Evolutionary conservation across 2,888 invertebrate species (phyloP), one percentile per base, ranked within the genome.

Genomic region (Hybos culiciformis): DNA sequence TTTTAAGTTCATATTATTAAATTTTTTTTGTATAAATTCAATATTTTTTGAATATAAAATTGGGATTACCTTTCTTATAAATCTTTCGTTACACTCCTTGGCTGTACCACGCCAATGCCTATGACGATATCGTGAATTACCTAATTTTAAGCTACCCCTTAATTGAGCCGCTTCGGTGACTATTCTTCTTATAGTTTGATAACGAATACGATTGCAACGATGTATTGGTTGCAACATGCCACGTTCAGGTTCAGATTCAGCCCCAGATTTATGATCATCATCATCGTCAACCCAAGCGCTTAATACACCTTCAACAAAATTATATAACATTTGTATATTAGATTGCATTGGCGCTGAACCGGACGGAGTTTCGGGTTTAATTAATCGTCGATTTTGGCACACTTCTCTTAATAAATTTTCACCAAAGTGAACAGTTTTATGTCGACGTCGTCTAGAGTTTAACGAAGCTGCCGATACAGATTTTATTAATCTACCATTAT

Each of bases 51-150:
- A n/a, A n/a, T n/a, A n/a, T n/a, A n/a, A n/a, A n/a, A n/a, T n/a
- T n/a, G n/a, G n/a, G 45, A 54, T 70, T 70, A 90, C 88, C 84
- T 87, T 88, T 68, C 81, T 76, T 47, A 90, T 74, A 70, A 91
- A 90, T 56, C 80, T 72, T 66, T 87, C 86, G 62, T 90, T 90
- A 71, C 90, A 91, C 56, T 83, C 81, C 63, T 84, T 84, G 44
- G 86, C 82, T 33, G 85, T 81, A 49, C 83, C 79, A 57, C 86
- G 82, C 79, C 84, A 86, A 66, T 88, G 87, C 55, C 82, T 77
- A 63, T 88, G 87, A 37, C 80, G 73, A 62, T 75, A 81, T 50
- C 80, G 70, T 38, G 80, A 72, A 58, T 78, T 80, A 37, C 81
- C 81, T 52, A 81, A 67, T 52, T 77, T 71, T 48, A 75, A 70